phyloP scores from a whole-genome alignment of 2,797 vertebrate species.

The Tiaroga cobitis region DNA sequence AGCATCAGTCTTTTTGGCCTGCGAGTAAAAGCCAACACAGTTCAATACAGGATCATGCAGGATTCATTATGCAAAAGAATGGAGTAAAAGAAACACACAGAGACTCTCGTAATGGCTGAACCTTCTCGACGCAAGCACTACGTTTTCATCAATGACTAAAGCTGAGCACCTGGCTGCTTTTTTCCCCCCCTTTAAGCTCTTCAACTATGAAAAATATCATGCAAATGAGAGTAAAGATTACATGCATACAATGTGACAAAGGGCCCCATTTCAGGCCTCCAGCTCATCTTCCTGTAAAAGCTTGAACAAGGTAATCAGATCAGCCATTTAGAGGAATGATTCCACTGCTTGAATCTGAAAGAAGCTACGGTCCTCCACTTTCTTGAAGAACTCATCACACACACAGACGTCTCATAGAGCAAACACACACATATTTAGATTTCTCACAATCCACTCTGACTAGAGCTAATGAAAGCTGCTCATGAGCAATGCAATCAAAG shows the following conservation, averaged over 20 bases:
- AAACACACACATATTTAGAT: constrained; percentile 36
- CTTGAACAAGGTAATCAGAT: constrained; percentile 57
- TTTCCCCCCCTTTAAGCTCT: constrained; percentile 44
- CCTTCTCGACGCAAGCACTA: constrained; percentile 39
- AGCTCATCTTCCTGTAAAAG: constrained; percentile 43
- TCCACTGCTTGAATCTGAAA: constrained; percentile 58
- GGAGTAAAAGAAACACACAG: constrained; percentile 45
- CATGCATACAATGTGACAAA: constrained; percentile 59
- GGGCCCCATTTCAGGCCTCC: constrained; percentile 57
- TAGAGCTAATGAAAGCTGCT: constrained; percentile 81
- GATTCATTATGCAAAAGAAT: constrained; percentile 56
- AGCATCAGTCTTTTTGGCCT: background rate
- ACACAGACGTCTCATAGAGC: constrained; percentile 22
- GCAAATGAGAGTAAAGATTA: constrained; percentile 64
- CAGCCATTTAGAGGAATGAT: constrained; percentile 64
- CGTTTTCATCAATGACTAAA: constrained; percentile 43
- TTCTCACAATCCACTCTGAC: constrained; percentile 72
- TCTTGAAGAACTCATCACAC: constrained; percentile 70
- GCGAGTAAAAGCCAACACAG: background rate
- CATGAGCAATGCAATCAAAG: constrained; percentile 79
- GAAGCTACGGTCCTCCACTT: constrained; percentile 58
- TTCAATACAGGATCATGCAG: constrained; percentile 42
- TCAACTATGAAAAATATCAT: constrained; percentile 50
- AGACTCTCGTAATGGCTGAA: constrained; percentile 55
- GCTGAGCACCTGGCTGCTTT: constrained; percentile 54